Percentiles rank a stretch among this genome's conserved stretches.
These are phyloP conservation scores for Gonatopus flavifemur DNA, from an alignment of 1,140 invertebrate genomes.

Conservation along the genomic window DNA sequence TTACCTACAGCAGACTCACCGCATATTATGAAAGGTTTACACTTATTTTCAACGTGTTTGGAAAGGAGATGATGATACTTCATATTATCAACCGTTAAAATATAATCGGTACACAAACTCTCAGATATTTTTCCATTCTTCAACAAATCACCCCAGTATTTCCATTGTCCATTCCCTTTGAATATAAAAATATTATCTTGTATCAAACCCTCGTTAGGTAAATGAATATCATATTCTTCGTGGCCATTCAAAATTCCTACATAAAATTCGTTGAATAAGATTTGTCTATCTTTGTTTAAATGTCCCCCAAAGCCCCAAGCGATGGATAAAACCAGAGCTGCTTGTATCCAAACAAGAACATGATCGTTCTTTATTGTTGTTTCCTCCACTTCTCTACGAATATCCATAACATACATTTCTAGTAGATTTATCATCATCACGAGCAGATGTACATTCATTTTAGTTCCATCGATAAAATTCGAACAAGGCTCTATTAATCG, in stretches of 20 bases:
- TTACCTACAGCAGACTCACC: slow-evolving; percentile 71
- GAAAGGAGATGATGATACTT: slow-evolving; percentile 57
- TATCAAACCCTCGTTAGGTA: slow-evolving; percentile 61
- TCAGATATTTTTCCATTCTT: slow-evolving; percentile 49
- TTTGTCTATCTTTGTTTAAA: slow-evolving; percentile 56
- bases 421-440: slow-evolving; percentile 61
- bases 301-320: slow-evolving; percentile 66
- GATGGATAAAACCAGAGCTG: slow-evolving; percentile 63
- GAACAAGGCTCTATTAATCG: slow-evolving; percentile 62
- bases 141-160: slow-evolving; percentile 55
- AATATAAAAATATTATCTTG: slow-evolving; percentile 66
- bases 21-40: slow-evolving; percentile 65
- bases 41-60: slow-evolving; percentile 49
- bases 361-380: slow-evolving; percentile 42
- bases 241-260: slow-evolving; percentile 46
- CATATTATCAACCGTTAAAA: slow-evolving; percentile 67
- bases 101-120: slow-evolving; percentile 47
- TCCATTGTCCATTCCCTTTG: slow-evolving; percentile 58
- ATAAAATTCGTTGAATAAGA: slow-evolving; percentile 64
- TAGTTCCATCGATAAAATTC: slow-evolving; percentile 53
- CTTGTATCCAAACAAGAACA: slow-evolving; percentile 57
- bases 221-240: slow-evolving; percentile 57
- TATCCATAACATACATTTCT: slow-evolving; percentile 60
- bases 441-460: slow-evolving; percentile 55
- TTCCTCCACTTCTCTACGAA: slow-evolving; percentile 33